Evolutionary conservation across 2,797 vertebrate species (phyloP).

Genomic region (Acanthurus lineatus): DNA sequence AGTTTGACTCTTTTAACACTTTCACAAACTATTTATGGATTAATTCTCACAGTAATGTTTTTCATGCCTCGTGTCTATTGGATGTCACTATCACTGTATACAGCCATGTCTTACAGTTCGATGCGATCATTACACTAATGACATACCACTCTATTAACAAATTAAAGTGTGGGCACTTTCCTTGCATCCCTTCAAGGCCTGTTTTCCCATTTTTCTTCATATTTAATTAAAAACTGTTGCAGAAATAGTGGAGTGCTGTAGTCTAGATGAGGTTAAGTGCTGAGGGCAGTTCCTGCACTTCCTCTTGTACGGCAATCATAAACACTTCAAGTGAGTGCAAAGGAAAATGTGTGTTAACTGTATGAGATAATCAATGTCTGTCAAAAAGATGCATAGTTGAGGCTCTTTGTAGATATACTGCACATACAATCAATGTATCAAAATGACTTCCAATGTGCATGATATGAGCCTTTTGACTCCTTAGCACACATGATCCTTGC

Average conservation of each 20-base stretch:
- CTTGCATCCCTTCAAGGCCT: conserved; percentile 72
- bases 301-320: conserved; percentile 75
- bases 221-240: conserved; percentile 81
- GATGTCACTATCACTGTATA: conserved; percentile 58
- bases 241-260: conserved; percentile 71
- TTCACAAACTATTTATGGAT: conserved; percentile 51
- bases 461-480: conserved; percentile 47
- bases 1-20: conserved; percentile 30
- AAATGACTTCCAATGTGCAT: conserved; percentile 58
- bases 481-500: conserved; percentile 31
- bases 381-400: conserved; percentile 76
- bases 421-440: conserved; percentile 64
- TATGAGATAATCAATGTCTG: conserved; percentile 76
- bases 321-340: conserved; percentile 77
- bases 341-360: conserved; percentile 76
- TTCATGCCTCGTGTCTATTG: conserved; percentile 47
- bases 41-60: conserved; percentile 40
- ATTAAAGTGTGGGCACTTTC: conserved; percentile 76
- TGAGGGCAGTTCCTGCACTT: conserved; percentile 72
- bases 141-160: conserved; percentile 78
- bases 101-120: conserved; percentile 61
- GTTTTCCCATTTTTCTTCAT: conserved; percentile 78
- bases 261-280: conserved; percentile 77
- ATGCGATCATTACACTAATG: conserved; percentile 73
- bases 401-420: conserved; percentile 53